Conservation (phyloP, 2,888 invertebrate species). For the Oxycera nigricornis region DNA sequence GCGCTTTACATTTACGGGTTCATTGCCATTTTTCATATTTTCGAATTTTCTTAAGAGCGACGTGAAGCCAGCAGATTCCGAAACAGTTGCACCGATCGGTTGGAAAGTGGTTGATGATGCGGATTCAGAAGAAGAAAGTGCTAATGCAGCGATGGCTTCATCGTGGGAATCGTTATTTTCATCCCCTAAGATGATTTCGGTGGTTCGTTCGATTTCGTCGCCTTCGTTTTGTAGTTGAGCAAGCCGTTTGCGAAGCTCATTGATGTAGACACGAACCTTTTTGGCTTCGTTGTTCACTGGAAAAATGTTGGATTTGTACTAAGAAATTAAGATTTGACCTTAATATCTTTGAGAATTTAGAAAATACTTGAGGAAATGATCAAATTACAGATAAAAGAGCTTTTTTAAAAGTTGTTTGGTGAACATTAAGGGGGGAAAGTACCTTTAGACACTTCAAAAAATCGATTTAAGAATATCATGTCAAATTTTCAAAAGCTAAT, state of each 20-base stretch:
- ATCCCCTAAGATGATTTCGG: neutral
- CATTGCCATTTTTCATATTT: neutral
- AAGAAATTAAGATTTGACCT: neutral
- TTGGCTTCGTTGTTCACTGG: slow-evolving; percentile 19
- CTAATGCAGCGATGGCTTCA: neutral
- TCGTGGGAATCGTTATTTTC: neutral
- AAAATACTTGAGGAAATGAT: no score
- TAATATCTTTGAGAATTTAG: no score
- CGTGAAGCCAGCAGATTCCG: neutral
- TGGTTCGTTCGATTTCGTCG: slow-evolving; percentile 21
- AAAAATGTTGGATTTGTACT: neutral
- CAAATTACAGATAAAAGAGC: no score
- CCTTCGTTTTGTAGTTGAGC: slow-evolving; percentile 17
- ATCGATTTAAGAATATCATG: no score
- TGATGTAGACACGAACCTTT: slow-evolving; percentile 19
- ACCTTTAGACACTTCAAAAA: no score
- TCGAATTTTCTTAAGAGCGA: slow-evolving; percentile 28
- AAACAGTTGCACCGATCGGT: neutral
- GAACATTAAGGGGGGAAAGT: no score
- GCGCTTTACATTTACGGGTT: neutral
- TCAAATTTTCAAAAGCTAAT: no score
- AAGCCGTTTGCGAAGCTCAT: slow-evolving; percentile 21
- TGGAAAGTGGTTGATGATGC: neutral
- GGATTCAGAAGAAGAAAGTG: neutral
- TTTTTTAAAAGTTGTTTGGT: no score